phyloP scores from a whole-genome alignment of 1,140 invertebrate genomes.

The Pogonomyrmex barbatus region DNA sequence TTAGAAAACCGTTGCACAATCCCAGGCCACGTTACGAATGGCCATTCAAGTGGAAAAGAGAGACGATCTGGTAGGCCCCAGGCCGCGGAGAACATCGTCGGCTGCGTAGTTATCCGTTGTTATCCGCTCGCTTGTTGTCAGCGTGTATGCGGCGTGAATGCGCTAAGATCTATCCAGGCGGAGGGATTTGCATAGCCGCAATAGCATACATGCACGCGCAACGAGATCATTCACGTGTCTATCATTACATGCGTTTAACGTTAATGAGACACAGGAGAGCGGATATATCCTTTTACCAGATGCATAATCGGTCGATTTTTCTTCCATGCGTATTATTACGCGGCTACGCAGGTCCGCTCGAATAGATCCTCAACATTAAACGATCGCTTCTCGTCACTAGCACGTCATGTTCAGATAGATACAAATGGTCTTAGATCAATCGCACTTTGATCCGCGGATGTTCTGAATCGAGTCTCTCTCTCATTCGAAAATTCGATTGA shows the following conservation, averaged over 20 bases:
- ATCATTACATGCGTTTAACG: conserved; percentile 19
- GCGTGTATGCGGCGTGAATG: neutral
- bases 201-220: neutral
- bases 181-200: conserved; percentile 10
- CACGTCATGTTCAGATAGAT: neutral
- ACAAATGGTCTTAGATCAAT: conserved; percentile 26
- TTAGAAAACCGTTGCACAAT: conserved; percentile 2
- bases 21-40: neutral
- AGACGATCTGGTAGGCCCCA: neutral
- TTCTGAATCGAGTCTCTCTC: conserved; percentile 8
- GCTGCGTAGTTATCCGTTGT: conserved; percentile 15
- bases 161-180: neutral
- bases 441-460: conserved; percentile 20
- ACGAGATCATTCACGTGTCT: conserved; percentile 35
- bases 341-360: neutral
- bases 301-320: conserved; percentile 14
- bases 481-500: conserved; percentile 24
- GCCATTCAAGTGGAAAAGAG: conserved; percentile 37
- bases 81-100: neutral
- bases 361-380: conserved; percentile 4
- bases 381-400: neutral
- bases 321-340: neutral
- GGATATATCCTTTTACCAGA: neutral
- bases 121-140: conserved; percentile 21
- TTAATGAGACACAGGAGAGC: conserved; percentile 1